Percentiles rank a stretch among this genome's conserved stretches.
Conservation (phyloP, 2,113 vertebrate species). For the Tauraco erythrolophus region DNA sequence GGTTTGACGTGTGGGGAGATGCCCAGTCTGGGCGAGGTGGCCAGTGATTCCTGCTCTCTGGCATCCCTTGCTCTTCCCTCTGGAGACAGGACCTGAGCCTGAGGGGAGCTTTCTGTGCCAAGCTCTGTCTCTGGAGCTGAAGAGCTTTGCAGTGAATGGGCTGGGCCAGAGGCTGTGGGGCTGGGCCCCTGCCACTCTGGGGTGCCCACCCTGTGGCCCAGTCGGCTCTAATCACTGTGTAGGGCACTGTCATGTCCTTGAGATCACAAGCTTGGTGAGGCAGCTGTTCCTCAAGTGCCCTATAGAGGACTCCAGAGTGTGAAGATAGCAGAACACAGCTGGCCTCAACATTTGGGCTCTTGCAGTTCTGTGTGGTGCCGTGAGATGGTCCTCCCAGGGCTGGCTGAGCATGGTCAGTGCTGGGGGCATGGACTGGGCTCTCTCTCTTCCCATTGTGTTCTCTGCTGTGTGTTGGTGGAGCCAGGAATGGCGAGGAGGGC, state of each 20-base stretch:
- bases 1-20: not conserved
- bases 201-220: not conserved
- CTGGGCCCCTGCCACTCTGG: not conserved
- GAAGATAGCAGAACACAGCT: not conserved
- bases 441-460: not conserved
- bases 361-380: fast-evolving
- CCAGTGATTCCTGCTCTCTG: not conserved
- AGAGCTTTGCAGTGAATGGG: not conserved
- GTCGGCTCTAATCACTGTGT: not conserved
- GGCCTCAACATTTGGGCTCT: not conserved
- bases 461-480: not conserved
- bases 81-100: not conserved
- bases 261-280: not conserved
- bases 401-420: not conserved
- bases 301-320: not conserved
- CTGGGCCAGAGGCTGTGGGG: not conserved
- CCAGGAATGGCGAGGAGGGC: not conserved
- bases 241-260: not conserved
- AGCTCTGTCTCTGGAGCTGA: not conserved
- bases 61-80: not conserved
- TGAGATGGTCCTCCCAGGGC: not conserved
- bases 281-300: not conserved
- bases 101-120: not conserved
- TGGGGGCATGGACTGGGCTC: not conserved
- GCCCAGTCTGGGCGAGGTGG: not conserved